These are phyloP conservation scores for Mylabris phalerata DNA, from an alignment of 1,140 invertebrate genomes.

Conservation along the genomic window DNA sequence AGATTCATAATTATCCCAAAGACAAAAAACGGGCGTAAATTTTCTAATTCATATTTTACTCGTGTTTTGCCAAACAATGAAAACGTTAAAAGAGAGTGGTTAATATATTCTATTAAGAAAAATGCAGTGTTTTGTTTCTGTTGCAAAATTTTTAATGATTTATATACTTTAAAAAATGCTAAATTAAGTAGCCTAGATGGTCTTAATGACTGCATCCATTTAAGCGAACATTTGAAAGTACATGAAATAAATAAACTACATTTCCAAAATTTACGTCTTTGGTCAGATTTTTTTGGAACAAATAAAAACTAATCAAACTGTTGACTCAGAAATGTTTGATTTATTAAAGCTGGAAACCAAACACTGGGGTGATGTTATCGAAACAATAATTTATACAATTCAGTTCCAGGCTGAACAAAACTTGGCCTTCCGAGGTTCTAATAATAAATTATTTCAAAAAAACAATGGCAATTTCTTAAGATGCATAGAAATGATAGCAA, in stretches of 20 bases:
- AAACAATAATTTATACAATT: constrained; percentile 4
- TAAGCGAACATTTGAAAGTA: neutral
- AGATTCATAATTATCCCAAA: too few species aligned
- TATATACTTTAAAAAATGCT: too few species aligned
- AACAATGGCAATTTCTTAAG: constrained; percentile 28
- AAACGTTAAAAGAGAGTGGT: too few species aligned
- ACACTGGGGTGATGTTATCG: constrained; percentile 6
- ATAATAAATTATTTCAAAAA: constrained; percentile 8
- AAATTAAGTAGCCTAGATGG: too few species aligned
- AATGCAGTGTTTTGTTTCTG: too few species aligned
- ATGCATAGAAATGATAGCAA: constrained; percentile 26
- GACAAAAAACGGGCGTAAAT: too few species aligned
- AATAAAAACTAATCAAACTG: neutral
- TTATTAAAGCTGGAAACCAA: neutral
- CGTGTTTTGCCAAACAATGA: too few species aligned
- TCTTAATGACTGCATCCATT: neutral
- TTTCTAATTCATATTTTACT: too few species aligned
- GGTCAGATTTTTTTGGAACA: too few species aligned
- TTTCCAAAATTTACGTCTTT: neutral
- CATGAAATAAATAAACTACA: neutral
- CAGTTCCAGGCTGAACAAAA: neutral
- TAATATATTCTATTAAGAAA: too few species aligned
- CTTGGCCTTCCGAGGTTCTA: constrained; percentile 10
- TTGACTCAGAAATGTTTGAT: neutral
- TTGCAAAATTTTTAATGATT: too few species aligned